These are phyloP conservation scores for Drosophila diplacantha DNA, from an alignment of 2,888 invertebrate species.

Conservation along the genomic window DNA sequence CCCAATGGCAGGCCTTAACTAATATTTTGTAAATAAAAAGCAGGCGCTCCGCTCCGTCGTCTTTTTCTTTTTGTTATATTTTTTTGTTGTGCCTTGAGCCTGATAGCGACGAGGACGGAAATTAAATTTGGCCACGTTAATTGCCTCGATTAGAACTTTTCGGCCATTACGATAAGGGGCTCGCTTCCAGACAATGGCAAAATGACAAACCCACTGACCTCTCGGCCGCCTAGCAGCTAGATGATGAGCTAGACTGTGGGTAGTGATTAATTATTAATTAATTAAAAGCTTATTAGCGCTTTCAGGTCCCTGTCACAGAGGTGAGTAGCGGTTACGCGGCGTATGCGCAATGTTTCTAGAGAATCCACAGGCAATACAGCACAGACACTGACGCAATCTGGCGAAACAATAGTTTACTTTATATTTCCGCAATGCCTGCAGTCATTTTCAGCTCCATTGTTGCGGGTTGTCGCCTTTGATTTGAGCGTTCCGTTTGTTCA, in stretches of 20 bases:
- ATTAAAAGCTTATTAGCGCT: constrained; percentile 63
- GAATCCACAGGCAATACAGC: neutral
- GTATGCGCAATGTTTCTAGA: constrained; percentile 43
- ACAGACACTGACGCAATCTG: constrained; percentile 21
- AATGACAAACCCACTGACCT: constrained; percentile 38
- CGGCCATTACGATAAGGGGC: constrained; percentile 67
- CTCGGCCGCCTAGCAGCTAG: constrained; percentile 3
- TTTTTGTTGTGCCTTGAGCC: constrained; percentile 6
- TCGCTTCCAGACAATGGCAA: constrained; percentile 38
- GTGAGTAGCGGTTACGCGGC: constrained; percentile 19
- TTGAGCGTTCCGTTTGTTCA: constrained; percentile 37
- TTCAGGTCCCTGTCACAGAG: constrained; percentile 25
- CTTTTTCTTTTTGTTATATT: constrained; percentile 14
- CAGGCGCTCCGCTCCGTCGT: constrained; percentile 19
- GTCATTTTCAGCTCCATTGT: constrained; percentile 30
- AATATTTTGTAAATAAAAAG: constrained; percentile 68
- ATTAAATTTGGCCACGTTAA: constrained; percentile 69
- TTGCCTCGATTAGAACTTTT: constrained; percentile 68
- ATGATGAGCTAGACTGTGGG: constrained; percentile 27
- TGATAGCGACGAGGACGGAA: constrained; percentile 66
- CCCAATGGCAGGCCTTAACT: constrained; percentile 56
- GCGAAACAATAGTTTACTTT: constrained; percentile 32
- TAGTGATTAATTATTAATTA: constrained; percentile 68
- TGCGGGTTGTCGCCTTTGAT: constrained; percentile 36
- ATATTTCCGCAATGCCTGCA: constrained; percentile 35